Conservation (phyloP, 2,113 vertebrate species). For the Chloropsis cyanopogon region DNA sequence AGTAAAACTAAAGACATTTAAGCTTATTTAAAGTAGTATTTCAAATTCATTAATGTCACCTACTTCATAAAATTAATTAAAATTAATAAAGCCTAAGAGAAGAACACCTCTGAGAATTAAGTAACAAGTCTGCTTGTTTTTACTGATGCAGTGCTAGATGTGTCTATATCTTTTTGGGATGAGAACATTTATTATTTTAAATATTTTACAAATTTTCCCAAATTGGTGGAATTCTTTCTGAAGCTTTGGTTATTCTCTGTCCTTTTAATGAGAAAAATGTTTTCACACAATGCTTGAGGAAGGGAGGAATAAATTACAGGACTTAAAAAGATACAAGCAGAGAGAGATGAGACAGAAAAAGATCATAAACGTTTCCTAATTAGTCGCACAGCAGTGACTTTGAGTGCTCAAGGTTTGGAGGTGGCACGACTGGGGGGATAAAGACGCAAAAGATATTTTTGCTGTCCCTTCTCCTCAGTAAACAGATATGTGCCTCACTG, state of each 20-base stretch:
- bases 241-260: not conserved
- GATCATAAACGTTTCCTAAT: not conserved
- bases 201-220: not conserved
- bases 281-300: not conserved
- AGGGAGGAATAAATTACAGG: not conserved
- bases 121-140: not conserved
- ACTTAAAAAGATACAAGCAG: not conserved
- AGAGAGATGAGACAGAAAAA: not conserved
- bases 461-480: not conserved
- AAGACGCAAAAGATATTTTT: not conserved
- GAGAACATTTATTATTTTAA: not conserved
- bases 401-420: not conserved
- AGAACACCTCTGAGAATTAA: not conserved
- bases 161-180: not conserved
- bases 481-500: not conserved
- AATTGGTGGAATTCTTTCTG: not conserved
- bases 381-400: not conserved
- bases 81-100: not conserved
- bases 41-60: not conserved
- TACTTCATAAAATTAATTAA: not conserved
- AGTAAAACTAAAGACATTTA: not conserved
- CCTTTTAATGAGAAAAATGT: not conserved
- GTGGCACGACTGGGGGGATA: rapidly evolving
- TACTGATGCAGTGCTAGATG: not conserved
- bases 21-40: not conserved